phyloP scores from a whole-genome alignment of 1,140 invertebrate species.

The Rhyzopertha dominica region DNA sequence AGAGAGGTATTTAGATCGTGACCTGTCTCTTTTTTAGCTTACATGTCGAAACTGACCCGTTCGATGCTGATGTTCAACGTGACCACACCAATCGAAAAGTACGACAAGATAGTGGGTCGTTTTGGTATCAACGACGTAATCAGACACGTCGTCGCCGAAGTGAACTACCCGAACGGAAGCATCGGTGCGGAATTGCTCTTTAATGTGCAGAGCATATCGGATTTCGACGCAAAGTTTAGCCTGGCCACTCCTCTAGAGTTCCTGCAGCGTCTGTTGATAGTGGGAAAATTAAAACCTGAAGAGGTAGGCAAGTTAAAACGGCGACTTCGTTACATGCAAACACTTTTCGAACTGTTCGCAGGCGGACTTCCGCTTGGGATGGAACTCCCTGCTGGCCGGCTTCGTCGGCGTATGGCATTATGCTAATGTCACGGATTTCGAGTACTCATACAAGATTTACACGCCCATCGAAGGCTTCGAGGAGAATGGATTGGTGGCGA shows the following conservation, averaged over 20 bases:
- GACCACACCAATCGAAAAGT: constrained; percentile 64
- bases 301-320: constrained; percentile 44
- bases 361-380: constrained; percentile 67
- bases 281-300: constrained; percentile 58
- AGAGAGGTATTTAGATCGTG: constrained; percentile 1
- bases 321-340: neutral
- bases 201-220: constrained; percentile 50
- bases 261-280: constrained; percentile 57
- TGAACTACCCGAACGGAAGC: constrained; percentile 59
- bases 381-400: constrained; percentile 67
- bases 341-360: constrained; percentile 38
- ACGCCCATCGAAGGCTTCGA: constrained; percentile 68
- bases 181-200: constrained; percentile 63
- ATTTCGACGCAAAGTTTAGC: constrained; percentile 68
- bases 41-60: constrained; percentile 58
- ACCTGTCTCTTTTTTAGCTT: constrained; percentile 45
- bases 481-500: constrained; percentile 66
- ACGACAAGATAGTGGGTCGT: constrained; percentile 56
- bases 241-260: constrained; percentile 66
- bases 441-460: constrained; percentile 70
- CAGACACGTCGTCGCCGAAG: constrained; percentile 63
- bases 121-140: constrained; percentile 66
- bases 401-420: constrained; percentile 72
- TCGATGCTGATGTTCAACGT: constrained; percentile 65
- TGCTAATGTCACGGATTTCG: constrained; percentile 62